Percentiles rank a stretch among this genome's conserved stretches.
phyloP scores from a whole-genome alignment of 2,113 vertebrate genomes.

The Neogobius melanostomus region DNA sequence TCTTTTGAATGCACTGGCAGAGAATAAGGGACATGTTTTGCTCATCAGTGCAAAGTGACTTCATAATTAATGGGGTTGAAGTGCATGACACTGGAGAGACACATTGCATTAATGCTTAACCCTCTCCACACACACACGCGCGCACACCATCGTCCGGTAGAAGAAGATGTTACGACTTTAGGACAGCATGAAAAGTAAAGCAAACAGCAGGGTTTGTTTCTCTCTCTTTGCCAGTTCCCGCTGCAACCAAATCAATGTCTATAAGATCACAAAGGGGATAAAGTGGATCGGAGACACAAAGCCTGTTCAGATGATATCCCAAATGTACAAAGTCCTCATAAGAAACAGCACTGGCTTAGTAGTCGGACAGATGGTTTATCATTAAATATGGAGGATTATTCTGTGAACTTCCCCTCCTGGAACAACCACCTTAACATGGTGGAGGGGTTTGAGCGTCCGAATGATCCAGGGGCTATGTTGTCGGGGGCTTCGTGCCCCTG shows the following conservation, averaged over 20 bases:
- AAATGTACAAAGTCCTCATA: slow-evolving; percentile 7
- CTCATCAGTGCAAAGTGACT: not conserved
- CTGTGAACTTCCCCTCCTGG: no score
- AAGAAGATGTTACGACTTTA: not conserved
- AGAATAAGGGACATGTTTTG: not conserved
- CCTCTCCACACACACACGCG: not conserved
- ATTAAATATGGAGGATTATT: slow-evolving; percentile 13
- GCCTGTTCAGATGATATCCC: slow-evolving; percentile 13
- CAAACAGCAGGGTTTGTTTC: slow-evolving; percentile 10
- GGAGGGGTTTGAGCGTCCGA: no score
- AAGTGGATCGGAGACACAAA: slow-evolving; percentile 19
- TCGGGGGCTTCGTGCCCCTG: no score
- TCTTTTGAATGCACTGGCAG: no score
- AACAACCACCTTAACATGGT: no score
- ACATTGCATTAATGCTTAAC: not conserved
- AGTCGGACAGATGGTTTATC: not conserved
- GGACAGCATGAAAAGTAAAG: not conserved
- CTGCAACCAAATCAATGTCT: slow-evolving; percentile 25
- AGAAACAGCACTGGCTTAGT: not conserved
- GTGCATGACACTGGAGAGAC: not conserved
- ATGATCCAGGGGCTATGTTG: no score
- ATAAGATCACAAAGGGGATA: slow-evolving; percentile 18
- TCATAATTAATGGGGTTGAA: not conserved
- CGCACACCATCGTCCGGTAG: not conserved
- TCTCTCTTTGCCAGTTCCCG: not conserved